Percentiles rank a stretch among this genome's conserved stretches.
Evolutionary conservation across 1,140 invertebrate genomes (phyloP).

Genomic region (Dysdera silvatica): DNA sequence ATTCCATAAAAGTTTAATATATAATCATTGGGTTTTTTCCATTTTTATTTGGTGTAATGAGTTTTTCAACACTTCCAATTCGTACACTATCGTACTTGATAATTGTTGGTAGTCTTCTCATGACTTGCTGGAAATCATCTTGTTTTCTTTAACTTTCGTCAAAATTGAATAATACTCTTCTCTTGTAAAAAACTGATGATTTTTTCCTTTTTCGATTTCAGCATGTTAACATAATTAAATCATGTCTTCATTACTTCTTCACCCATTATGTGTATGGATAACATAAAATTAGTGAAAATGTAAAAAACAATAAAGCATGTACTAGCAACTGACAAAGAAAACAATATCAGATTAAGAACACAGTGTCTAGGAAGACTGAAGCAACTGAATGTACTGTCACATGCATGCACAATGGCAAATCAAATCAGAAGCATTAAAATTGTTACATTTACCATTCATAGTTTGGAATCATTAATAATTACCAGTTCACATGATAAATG

Average conservation of each 20-base stretch:
- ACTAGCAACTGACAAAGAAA: too few species aligned
- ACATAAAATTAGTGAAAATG: background rate
- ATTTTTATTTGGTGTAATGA: background rate
- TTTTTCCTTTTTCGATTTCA: constrained; percentile 4
- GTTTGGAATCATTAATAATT: too few species aligned
- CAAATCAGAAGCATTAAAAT: too few species aligned
- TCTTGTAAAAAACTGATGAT: background rate
- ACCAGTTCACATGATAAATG: too few species aligned
- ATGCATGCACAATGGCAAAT: too few species aligned
- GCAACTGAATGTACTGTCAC: too few species aligned
- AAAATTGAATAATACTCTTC: constrained; percentile 1
- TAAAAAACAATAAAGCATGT: background rate
- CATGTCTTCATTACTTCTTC: background rate
- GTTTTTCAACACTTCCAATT: constrained; percentile 2
- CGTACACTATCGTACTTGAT: constrained; percentile 7
- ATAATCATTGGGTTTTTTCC: background rate
- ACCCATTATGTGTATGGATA: background rate
- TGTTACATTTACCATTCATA: too few species aligned
- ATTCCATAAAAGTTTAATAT: background rate
- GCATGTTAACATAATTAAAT: background rate
- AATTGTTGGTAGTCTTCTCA: background rate
- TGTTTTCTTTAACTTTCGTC: constrained; percentile 1
- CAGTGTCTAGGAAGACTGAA: too few species aligned
- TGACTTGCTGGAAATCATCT: background rate
- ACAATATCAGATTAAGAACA: too few species aligned